Conservation (phyloP, 1,140 invertebrate genomes). For the Macrostomum lignano region DNA sequence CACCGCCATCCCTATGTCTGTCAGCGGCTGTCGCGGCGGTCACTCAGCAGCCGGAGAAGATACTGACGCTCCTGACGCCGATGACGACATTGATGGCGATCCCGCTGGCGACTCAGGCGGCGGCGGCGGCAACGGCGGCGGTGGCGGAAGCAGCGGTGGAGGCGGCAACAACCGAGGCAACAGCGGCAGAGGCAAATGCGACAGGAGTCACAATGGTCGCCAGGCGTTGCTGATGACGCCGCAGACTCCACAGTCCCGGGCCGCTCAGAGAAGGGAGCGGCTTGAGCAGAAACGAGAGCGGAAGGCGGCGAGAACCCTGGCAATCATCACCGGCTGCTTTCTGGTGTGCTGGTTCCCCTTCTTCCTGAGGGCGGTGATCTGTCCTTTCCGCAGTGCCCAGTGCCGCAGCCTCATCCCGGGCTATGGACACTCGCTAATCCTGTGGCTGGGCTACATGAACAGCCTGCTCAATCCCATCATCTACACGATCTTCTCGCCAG, state of each 20-base stretch:
- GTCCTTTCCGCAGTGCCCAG: conserved; percentile 12
- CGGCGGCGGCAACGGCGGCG: no score
- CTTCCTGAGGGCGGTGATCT: conserved; percentile 18
- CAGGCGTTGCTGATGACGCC: background rate
- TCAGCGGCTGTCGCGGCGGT: no score
- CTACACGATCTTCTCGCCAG: conserved; percentile 27
- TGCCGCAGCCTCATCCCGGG: conserved; percentile 15
- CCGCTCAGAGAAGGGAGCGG: conserved; percentile 8
- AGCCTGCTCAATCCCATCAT: conserved; percentile 24
- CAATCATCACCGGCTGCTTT: conserved; percentile 29
- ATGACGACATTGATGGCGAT: no score
- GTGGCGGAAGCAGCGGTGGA: no score
- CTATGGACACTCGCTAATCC: conserved; percentile 17
- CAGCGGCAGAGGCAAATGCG: no score
- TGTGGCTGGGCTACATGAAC: conserved; percentile 27
- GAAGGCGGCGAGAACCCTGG: conserved; percentile 28
- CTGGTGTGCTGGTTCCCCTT: conserved; percentile 26
- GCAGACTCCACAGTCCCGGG: background rate
- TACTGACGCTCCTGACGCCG: no score
- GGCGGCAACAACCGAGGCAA: no score
- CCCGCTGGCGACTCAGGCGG: no score
- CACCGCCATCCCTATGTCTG: no score
- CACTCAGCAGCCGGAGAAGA: no score
- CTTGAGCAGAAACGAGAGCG: conserved; percentile 27
- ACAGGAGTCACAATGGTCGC: background rate